A percentile compares a stretch with the other conserved stretches of the same genome.
Evolutionary conservation across 1,140 invertebrate genomes (phyloP).

Genomic region (Procambarus virginalis): DNA sequence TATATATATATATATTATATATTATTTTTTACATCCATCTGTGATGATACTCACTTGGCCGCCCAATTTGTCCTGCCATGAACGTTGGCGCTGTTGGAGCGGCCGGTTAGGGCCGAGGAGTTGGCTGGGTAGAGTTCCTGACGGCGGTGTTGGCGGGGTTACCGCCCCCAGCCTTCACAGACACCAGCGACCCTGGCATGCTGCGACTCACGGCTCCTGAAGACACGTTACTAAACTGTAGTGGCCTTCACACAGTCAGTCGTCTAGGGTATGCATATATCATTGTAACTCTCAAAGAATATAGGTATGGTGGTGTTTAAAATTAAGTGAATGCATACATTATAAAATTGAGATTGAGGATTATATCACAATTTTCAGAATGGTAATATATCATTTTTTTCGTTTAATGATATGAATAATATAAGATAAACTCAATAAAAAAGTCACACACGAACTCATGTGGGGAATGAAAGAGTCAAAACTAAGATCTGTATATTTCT

Average conservation of each 20-base stretch:
- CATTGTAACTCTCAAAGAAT: background rate
- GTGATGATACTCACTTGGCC: slow-evolving; percentile 76
- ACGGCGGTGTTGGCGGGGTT: background rate
- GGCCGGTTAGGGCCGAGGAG: slow-evolving; percentile 20
- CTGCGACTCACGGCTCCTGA: slow-evolving; percentile 62
- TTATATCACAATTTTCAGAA: too few species aligned
- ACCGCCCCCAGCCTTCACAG: slow-evolving; percentile 39
- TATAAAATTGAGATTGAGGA: too few species aligned
- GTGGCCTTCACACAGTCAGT: too few species aligned
- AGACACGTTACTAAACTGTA: too few species aligned
- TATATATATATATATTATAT: background rate
- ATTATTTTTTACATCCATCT: background rate
- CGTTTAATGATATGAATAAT: too few species aligned
- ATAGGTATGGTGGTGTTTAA: background rate
- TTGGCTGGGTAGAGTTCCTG: slow-evolving; percentile 14
- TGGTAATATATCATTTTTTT: too few species aligned
- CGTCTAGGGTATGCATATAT: background rate
- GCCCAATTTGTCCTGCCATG: slow-evolving; percentile 80
- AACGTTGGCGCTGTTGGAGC: slow-evolving; percentile 70
- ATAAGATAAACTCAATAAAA: too few species aligned
- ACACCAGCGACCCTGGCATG: slow-evolving; percentile 61
- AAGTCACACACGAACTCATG: too few species aligned
- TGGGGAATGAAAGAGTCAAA: too few species aligned
- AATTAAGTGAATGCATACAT: background rate
- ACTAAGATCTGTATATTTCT: too few species aligned